phyloP scores from a whole-genome alignment of 1,140 invertebrate species.

The Nephila pilipes region DNA sequence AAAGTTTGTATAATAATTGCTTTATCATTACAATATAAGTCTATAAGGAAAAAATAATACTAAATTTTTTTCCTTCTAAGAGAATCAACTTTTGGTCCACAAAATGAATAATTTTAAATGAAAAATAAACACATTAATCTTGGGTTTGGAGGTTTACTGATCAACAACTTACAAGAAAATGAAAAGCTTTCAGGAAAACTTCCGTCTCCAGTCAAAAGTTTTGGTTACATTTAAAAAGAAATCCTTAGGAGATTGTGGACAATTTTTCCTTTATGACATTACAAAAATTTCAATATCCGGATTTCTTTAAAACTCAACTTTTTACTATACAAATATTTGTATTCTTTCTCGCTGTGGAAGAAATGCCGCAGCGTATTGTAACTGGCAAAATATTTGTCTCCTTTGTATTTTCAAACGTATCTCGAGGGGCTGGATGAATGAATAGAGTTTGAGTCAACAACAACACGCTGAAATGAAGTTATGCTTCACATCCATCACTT shows the following conservation, averaged over 20 bases:
- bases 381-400: slow-evolving; percentile 63
- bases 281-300: slow-evolving; percentile 46
- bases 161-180: neutral
- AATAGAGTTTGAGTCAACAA: slow-evolving; percentile 52
- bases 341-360: slow-evolving; percentile 53
- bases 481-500: neutral
- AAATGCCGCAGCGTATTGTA: slow-evolving; percentile 3
- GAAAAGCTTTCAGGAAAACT: neutral
- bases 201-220: neutral
- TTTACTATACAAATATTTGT: slow-evolving; percentile 56
- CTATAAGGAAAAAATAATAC: too few species aligned
- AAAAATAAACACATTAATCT: neutral
- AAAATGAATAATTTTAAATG: neutral
- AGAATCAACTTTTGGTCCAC: neutral
- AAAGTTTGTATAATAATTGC: too few species aligned
- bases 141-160: neutral
- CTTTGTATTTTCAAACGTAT: slow-evolving; percentile 57
- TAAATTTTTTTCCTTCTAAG: neutral
- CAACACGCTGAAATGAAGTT: slow-evolving; percentile 58
- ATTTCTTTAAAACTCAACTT: slow-evolving; percentile 46
- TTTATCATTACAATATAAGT: too few species aligned
- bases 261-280: slow-evolving; percentile 31
- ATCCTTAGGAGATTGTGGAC: slow-evolving; percentile 18
- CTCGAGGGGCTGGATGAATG: slow-evolving; percentile 15
- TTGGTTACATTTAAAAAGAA: slow-evolving; percentile 47